A percentile compares a stretch with the other conserved stretches of the same genome.
phyloP scores from a whole-genome alignment of 53 echinoderm and acorn worm species.

The Mesocentrotus franciscanus region DNA sequence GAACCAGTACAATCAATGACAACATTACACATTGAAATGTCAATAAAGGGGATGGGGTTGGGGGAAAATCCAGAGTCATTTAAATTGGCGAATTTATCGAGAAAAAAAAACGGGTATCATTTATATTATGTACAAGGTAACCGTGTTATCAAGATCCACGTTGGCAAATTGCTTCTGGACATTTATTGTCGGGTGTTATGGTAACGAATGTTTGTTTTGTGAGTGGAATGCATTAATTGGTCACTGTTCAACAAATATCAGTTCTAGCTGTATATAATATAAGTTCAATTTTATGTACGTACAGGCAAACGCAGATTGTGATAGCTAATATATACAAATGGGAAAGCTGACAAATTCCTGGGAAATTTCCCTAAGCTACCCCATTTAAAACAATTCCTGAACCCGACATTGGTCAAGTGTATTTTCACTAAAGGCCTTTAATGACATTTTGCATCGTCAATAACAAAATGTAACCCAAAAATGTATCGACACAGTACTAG shows the following conservation, averaged over 20 bases:
- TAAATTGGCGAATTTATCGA: not conserved
- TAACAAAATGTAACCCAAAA: no score
- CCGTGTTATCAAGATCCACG: not conserved
- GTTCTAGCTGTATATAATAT: not conserved
- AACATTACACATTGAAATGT: no score
- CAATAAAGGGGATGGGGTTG: no score
- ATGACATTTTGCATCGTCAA: no score
- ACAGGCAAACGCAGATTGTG: no score
- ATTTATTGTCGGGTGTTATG: not conserved
- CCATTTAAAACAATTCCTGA: no score
- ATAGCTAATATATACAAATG: no score
- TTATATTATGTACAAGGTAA: not conserved
- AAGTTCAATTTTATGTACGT: not conserved
- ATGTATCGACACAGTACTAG: not conserved
- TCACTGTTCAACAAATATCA: not conserved
- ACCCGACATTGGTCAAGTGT: no score
- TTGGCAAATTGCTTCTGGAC: not conserved
- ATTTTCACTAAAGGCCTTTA: no score
- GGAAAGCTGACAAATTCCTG: no score
- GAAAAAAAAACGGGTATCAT: not conserved
- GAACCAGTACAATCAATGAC: no score
- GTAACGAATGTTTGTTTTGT: conserved; percentile 6
- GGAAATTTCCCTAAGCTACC: no score
- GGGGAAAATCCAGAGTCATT: not conserved
- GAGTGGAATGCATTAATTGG: conserved; percentile 41